Percentiles rank a stretch among this genome's conserved stretches.
Conservation (phyloP, 1,140 invertebrate species). For the Ceratoteleas bidentatus region DNA sequence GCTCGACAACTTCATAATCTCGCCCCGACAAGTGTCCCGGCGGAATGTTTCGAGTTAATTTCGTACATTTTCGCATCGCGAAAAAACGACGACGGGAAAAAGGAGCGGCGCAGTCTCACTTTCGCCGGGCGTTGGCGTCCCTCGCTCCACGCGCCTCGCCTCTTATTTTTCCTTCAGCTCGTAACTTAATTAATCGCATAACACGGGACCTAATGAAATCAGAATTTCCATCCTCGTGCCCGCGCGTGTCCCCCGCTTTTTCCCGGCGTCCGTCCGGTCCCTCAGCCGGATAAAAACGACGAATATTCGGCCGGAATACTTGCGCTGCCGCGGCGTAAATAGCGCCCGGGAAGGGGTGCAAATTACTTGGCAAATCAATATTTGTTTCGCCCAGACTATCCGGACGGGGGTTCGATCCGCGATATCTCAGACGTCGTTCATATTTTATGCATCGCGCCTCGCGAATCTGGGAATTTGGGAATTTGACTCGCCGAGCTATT, state of each 20-base stretch:
- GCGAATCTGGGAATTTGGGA: constrained; percentile 47
- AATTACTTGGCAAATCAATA: constrained; percentile 75
- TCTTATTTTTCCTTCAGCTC: constrained; percentile 80
- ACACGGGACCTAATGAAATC: constrained; percentile 82
- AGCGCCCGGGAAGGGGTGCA: constrained; percentile 61
- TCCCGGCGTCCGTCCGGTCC: constrained; percentile 69
- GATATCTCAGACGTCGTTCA: constrained; percentile 55
- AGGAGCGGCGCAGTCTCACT: constrained; percentile 57
- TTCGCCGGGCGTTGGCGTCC: constrained; percentile 52
- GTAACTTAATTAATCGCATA: constrained; percentile 82
- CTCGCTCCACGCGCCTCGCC: constrained; percentile 66
- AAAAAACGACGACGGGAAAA: constrained; percentile 44
- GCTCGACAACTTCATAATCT: constrained; percentile 44
- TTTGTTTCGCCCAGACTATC: constrained; percentile 69
- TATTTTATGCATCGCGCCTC: constrained; percentile 61
- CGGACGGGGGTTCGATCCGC: constrained; percentile 43
- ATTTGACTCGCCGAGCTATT: constrained; percentile 52
- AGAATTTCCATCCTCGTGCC: constrained; percentile 74
- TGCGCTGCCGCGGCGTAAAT: constrained; percentile 62
- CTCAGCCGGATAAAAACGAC: constrained; percentile 72
- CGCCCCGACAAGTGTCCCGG: constrained; percentile 58
- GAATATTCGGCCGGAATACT: constrained; percentile 80
- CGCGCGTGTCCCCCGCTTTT: constrained; percentile 54
- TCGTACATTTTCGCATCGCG: constrained; percentile 65
- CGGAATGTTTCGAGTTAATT: constrained; percentile 78